A percentile compares a stretch with the other conserved stretches of the same genome.
Evolutionary conservation across 2,113 vertebrate genomes (phyloP).

Genomic region (Rhabdomys dilectus): DNA sequence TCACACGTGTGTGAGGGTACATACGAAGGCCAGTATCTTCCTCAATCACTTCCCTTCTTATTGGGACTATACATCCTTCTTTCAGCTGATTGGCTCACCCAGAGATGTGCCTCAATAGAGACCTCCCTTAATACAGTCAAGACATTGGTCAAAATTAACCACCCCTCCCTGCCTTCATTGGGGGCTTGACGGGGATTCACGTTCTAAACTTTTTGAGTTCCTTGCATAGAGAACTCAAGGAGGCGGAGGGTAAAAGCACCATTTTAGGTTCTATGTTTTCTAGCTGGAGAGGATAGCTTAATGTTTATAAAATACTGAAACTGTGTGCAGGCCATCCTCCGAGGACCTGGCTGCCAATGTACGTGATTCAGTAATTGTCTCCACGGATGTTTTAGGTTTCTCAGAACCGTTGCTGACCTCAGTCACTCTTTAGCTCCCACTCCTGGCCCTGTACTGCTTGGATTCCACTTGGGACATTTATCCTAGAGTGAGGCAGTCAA

Average conservation of each 20-base stretch:
- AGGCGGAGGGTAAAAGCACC: neutral
- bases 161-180: neutral
- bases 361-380: neutral
- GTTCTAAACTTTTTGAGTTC: conserved; percentile 36
- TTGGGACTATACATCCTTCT: neutral
- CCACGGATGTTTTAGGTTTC: neutral
- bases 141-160: neutral
- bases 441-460: neutral
- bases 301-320: neutral
- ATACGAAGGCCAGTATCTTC: neutral
- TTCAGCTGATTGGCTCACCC: neutral
- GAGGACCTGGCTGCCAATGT: neutral
- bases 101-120: neutral
- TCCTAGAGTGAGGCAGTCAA: neutral
- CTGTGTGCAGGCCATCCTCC: neutral
- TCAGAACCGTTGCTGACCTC: neutral
- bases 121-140: neutral
- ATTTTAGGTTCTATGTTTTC: neutral
- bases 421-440: neutral
- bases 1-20: neutral
- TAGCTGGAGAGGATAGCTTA: neutral
- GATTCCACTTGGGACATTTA: neutral
- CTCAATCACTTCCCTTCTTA: neutral
- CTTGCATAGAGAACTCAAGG: neutral
- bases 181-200: neutral